Conservation (phyloP, 2,888 invertebrate species). For the Xestobium rufovillosum region DNA sequence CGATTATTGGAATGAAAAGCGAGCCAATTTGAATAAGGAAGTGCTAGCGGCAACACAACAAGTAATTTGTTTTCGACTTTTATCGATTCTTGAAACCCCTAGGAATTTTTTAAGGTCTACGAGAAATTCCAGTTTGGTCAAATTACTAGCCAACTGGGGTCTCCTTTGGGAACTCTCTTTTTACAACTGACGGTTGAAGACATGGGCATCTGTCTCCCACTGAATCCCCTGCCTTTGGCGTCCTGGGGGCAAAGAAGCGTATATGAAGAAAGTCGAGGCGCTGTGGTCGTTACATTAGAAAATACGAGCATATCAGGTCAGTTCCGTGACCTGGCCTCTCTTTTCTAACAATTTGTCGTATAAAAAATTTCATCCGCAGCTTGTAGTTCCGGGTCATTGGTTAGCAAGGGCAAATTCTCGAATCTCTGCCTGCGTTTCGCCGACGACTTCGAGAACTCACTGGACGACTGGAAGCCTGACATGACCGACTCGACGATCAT, state of each 20-base stretch:
- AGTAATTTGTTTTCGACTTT: conserved; percentile 37
- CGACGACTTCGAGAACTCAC: conserved; percentile 92
- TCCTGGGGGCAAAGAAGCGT: conserved; percentile 59
- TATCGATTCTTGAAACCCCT: too few relatives aligned
- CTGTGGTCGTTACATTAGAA: conserved; percentile 92
- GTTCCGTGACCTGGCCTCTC: conserved; percentile 4
- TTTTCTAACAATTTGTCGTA: not conserved
- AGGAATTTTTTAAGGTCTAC: conserved; percentile 47
- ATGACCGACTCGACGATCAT: conserved; percentile 68
- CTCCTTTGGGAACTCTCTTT: conserved; percentile 82
- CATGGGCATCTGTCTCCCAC: conserved; percentile 90
- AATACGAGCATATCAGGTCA: conserved; percentile 78
- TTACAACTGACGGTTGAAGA: conserved; percentile 92
- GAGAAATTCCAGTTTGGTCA: conserved; percentile 76
- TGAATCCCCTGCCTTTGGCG: conserved; percentile 71
- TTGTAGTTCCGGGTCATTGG: conserved; percentile 91
- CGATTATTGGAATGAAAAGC: conserved; percentile 97
- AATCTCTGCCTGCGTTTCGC: conserved; percentile 92
- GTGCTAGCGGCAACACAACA: conserved; percentile 70
- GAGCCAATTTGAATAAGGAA: conserved; percentile 84
- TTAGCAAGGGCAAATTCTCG: conserved; percentile 85
- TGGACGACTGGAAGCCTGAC: conserved; percentile 97
- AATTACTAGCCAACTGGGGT: conserved; percentile 64
- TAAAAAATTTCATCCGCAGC: conserved; percentile 45
- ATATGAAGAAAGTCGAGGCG: conserved; percentile 78